A percentile compares a stretch with the other conserved stretches of the same genome.
Evolutionary conservation across 2,888 invertebrate species (phyloP).

Genomic region (Lymantria monacha): DNA sequence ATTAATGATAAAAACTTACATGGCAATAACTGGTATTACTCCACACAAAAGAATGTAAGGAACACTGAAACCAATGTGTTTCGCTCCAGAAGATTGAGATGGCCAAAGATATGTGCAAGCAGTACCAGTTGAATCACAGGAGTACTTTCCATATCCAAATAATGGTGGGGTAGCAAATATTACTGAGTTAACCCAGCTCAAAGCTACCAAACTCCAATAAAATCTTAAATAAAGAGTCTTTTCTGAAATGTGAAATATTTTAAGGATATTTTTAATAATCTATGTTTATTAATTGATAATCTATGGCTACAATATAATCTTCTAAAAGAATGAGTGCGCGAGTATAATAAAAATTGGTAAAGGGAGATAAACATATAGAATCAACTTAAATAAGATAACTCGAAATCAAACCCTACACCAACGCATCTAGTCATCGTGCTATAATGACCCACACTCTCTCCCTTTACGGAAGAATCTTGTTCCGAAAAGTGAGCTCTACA

Average conservation of each 20-base stretch:
- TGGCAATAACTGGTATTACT: conserved; percentile 64
- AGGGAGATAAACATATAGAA: too few species aligned
- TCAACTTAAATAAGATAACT: too few species aligned
- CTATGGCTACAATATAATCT: too few species aligned
- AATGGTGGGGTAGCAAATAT: conserved; percentile 74
- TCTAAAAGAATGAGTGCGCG: too few species aligned
- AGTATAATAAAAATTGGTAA: too few species aligned
- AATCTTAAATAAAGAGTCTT: conserved; percentile 63
- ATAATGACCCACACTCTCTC: too few species aligned
- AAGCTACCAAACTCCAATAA: conserved; percentile 67
- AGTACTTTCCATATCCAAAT: conserved; percentile 74
- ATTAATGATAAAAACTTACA: conserved; percentile 52
- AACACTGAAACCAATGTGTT: conserved; percentile 68
- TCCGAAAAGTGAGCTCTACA: too few species aligned
- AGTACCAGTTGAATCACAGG: conserved; percentile 76
- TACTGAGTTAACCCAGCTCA: conserved; percentile 66
- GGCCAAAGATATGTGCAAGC: conserved; percentile 76
- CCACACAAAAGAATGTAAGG: conserved; percentile 70
- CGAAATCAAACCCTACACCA: too few species aligned
- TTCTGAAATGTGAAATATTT: conserved; percentile 50
- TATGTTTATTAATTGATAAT: neutral
- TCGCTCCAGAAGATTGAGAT: conserved; percentile 54
- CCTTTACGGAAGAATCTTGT: too few species aligned
- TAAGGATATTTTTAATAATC: neutral
- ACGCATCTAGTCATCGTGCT: too few species aligned